Evolutionary conservation across 2,113 vertebrate genomes (phyloP).

Genomic region (Reinhardtius hippoglossoides): DNA sequence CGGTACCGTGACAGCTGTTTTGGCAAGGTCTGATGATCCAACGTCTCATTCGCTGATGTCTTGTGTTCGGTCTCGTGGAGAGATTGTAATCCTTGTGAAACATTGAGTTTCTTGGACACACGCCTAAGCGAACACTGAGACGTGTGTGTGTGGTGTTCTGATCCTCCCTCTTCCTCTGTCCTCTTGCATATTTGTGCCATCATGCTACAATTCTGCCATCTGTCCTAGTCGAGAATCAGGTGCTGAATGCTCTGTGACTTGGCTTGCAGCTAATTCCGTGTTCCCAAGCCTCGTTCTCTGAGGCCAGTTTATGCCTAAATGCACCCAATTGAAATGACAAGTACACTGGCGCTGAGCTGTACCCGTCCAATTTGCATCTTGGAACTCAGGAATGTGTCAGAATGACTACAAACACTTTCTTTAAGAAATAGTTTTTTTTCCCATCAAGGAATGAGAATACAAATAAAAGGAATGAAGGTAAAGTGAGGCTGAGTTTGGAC

Average conservation of each 20-base stretch:
- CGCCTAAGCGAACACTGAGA: constrained; percentile 56
- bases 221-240: constrained; percentile 74
- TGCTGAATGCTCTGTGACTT: constrained; percentile 71
- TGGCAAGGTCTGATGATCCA: constrained; percentile 26
- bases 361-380: constrained; percentile 44
- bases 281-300: constrained; percentile 49
- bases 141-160: constrained; percentile 28
- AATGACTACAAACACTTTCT: constrained; percentile 12
- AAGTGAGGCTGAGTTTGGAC: not conserved
- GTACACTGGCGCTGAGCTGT: constrained; percentile 41
- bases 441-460: not conserved
- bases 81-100: constrained; percentile 69
- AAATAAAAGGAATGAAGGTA: not conserved
- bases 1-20: constrained; percentile 59
- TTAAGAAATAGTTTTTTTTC: not conserved
- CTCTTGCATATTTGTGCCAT: constrained; percentile 66
- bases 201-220: constrained; percentile 69
- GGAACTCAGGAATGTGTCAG: constrained; percentile 41
- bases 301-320: constrained; percentile 67
- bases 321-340: constrained; percentile 56
- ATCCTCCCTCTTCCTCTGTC: constrained; percentile 40
- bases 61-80: constrained; percentile 55
- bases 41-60: not conserved
- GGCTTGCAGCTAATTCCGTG: constrained; percentile 65
- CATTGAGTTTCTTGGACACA: constrained; percentile 58